These are phyloP conservation scores for Anhinga anhinga DNA, from an alignment of 2,113 vertebrate genomes.

Conservation along the genomic window DNA sequence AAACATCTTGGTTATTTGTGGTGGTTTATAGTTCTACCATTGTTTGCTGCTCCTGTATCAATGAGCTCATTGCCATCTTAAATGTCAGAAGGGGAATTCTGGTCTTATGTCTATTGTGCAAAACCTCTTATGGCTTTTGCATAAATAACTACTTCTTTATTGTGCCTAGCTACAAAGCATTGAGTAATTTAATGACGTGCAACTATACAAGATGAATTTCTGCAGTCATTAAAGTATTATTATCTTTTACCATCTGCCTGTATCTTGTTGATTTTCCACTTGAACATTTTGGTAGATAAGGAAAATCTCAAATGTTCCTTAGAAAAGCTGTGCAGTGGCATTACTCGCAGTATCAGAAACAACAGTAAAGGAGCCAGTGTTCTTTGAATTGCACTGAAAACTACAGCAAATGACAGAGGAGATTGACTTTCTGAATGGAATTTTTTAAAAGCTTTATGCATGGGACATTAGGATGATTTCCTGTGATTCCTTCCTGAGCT, in stretches of 20 bases:
- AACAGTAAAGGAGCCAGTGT: background rate
- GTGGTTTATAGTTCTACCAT: background rate
- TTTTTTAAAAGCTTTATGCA: background rate
- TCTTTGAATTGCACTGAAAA: background rate
- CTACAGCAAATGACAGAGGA: background rate
- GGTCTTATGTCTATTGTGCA: background rate
- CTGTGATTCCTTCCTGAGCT: background rate
- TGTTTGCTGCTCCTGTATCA: background rate
- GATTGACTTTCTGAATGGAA: background rate
- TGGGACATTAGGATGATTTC: background rate
- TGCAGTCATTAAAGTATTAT: conserved; percentile 36
- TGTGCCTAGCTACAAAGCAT: background rate
- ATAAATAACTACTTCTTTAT: background rate
- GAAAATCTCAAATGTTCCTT: background rate
- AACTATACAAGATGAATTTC: background rate
- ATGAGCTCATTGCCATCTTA: background rate
- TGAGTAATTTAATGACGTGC: conserved; percentile 16
- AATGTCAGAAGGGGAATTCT: background rate
- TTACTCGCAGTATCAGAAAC: background rate
- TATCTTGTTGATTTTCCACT: conserved; percentile 14
- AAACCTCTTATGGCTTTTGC: background rate
- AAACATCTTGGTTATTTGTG: background rate
- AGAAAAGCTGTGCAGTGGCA: background rate
- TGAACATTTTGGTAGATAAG: conserved; percentile 12
- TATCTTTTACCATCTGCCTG: conserved; percentile 2